Evolutionary conservation across 2,113 vertebrate species (phyloP).

Genomic region (Neomonachus schauinslandi): DNA sequence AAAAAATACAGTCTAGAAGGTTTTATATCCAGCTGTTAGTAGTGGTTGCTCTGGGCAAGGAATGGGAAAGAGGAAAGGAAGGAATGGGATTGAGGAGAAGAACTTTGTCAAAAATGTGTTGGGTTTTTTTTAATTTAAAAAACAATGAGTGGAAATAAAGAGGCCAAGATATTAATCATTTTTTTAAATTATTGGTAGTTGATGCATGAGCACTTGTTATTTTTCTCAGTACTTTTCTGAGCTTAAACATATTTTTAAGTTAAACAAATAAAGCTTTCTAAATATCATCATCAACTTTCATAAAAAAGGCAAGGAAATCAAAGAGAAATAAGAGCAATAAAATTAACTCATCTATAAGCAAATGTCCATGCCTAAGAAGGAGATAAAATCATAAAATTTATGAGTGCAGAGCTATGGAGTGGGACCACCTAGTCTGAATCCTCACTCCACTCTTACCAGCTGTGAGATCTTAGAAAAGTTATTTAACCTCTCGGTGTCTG

Average conservation of each 20-base stretch:
- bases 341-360: background rate
- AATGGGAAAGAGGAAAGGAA: background rate
- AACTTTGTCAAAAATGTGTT: background rate
- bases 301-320: background rate
- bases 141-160: background rate
- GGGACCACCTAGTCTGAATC: background rate
- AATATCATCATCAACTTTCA: background rate
- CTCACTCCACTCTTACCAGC: background rate
- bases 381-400: background rate
- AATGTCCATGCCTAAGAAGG: background rate
- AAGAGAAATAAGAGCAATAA: background rate
- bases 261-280: conserved; percentile 17
- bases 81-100: background rate
- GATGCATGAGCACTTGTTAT: background rate
- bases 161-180: background rate
- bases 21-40: background rate
- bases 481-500: background rate
- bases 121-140: background rate
- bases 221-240: background rate
- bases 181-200: background rate
- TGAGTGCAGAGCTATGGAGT: background rate
- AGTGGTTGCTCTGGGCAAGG: background rate
- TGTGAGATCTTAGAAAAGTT: background rate
- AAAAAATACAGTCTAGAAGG: background rate
- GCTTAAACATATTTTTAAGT: background rate